Base-by-base conservation (phyloP, 2,888 invertebrate genomes). In the Drosophila subquinaria region DNA sequence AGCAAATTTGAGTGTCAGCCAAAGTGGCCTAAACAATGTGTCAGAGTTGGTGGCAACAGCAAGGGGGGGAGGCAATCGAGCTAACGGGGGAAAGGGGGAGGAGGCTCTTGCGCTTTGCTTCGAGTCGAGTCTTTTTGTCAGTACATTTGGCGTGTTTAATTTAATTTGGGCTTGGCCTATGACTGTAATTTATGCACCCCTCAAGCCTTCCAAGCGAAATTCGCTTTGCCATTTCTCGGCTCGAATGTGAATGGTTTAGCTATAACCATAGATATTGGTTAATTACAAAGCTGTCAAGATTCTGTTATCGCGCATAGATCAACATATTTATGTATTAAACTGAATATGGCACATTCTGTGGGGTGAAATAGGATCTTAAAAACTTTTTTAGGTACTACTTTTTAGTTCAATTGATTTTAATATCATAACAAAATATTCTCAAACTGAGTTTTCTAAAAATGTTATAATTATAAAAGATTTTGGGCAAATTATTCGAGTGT, bases 1-100 rank as follows among this genome's bases (percentile, higher is more conserved):
- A 84, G 76, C 85, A 76, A 82, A 88, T 79, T 82, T 85, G 84
- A 84, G 84, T 84, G 84, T 84, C 84, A 76, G 77, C 64, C 82
- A 78, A 88, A 88, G 88, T 84, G 84, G 88, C 81, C 81, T 51
- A 71, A 85, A 78, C 83, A 82, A 83, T 84, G 79, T 74, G 83
- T 57, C 73, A 62, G 43, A 36, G 43, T 59, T 27, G 56, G 27
- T 36, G 48, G 62, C 48, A 57, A 57, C 20, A 48, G 17, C 50
- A 6, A 43, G 23, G 10, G 43, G 23, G n/a, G 2, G 35, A 15
- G 36, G 47, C 38, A 60, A 43, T 23, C 13, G 30, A 27, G 55
- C 36, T 36, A 20, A 6, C 35, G 15, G 56, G 15, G 56, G 33
- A 6, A 5, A 40, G 45, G 20, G 17, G 13, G 5, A 27, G 27